These are phyloP conservation scores for Apotomis betuletana DNA, from an alignment of 2,888 invertebrate genomes.

Conservation along the genomic window DNA sequence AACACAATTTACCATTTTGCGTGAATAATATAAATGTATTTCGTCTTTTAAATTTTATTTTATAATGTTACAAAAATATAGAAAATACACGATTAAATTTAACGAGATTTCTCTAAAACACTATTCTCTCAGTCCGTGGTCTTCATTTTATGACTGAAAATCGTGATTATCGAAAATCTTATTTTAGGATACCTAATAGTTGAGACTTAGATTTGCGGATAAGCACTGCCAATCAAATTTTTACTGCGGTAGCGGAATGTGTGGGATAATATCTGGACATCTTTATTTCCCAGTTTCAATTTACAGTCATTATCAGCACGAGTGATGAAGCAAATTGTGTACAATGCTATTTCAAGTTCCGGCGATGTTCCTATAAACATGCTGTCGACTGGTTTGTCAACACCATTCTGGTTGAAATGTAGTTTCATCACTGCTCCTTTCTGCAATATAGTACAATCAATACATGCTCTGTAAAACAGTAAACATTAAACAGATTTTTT, in stretches of 20 bases:
- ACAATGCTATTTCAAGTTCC: slow-evolving; percentile 95
- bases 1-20: too few relatives aligned
- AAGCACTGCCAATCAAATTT: slow-evolving; percentile 91
- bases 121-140: neutral
- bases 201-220: slow-evolving; percentile 87
- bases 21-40: too few relatives aligned
- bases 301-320: slow-evolving; percentile 90
- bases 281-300: slow-evolving; percentile 87
- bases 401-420: slow-evolving; percentile 87
- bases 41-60: too few relatives aligned
- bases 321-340: slow-evolving; percentile 92
- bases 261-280: slow-evolving; percentile 89
- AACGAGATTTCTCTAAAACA: neutral
- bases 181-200: neutral
- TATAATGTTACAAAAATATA: too few relatives aligned
- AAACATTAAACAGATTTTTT: too few relatives aligned
- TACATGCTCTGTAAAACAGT: neutral
- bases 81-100: neutral
- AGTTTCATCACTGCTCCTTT: slow-evolving; percentile 90
- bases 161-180: neutral
- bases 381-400: slow-evolving; percentile 89
- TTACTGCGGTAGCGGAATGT: slow-evolving; percentile 90
- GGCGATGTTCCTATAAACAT: slow-evolving; percentile 94
- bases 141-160: neutral
- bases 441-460: slow-evolving; percentile 71